phyloP scores from a whole-genome alignment of 2,888 invertebrate species.

The Microctonus hyperodae region DNA sequence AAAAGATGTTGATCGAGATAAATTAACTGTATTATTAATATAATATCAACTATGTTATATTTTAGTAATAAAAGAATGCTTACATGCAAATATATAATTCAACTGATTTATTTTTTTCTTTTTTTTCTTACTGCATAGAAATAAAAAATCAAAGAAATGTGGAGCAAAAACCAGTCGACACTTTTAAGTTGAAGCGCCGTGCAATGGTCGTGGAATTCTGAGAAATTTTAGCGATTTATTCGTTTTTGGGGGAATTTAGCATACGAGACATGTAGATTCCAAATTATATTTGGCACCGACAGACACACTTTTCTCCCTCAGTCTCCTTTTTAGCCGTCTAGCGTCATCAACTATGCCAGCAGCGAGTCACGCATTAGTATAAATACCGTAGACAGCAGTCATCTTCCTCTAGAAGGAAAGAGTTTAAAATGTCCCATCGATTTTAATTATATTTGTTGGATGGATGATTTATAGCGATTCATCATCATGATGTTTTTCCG shows the following conservation, averaged over 20 bases:
- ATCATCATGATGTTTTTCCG: neutral
- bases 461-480: neutral
- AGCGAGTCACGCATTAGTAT: neutral
- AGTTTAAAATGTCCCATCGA: neutral
- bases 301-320: neutral
- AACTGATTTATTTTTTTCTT: neutral
- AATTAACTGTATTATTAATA: slow-evolving; percentile 35
- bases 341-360: neutral
- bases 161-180: slow-evolving; percentile 46
- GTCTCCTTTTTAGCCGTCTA: neutral
- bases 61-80: slow-evolving; percentile 39
- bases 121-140: neutral
- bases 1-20: slow-evolving; percentile 25
- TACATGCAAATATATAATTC: neutral
- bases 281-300: slow-evolving; percentile 46
- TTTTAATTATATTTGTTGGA: neutral
- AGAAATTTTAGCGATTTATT: slow-evolving; percentile 44
- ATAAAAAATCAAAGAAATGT: slow-evolving; percentile 44
- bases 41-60: slow-evolving; percentile 32
- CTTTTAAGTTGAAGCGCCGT: slow-evolving; percentile 40
- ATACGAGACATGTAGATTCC: slow-evolving; percentile 41
- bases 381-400: neutral
- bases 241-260: slow-evolving; percentile 49
- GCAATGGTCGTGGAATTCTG: slow-evolving; percentile 49
- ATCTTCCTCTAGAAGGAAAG: neutral